phyloP scores from a whole-genome alignment of 1,140 invertebrate genomes.

The Caenorhabditis inopinata region DNA sequence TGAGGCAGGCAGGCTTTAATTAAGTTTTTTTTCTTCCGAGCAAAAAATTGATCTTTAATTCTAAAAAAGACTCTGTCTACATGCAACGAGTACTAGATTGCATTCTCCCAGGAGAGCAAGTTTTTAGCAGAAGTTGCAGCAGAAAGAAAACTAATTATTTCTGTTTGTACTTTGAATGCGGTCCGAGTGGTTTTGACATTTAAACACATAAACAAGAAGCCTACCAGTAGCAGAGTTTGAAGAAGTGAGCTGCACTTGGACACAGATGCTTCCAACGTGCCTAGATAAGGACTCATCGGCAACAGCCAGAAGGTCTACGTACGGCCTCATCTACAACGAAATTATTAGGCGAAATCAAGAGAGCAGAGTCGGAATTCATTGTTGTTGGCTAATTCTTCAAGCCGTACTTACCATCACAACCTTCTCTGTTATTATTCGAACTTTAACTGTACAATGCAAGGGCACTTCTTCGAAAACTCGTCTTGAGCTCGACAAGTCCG shows the following conservation, averaged over 20 bases:
- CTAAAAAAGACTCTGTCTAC: no score
- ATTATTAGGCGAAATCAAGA: no score
- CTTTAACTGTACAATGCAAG: slow-evolving; percentile 1
- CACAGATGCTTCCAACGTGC: slow-evolving; percentile 33
- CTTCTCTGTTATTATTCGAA: neutral
- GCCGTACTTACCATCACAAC: neutral
- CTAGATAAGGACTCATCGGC: slow-evolving; percentile 40
- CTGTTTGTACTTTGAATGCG: neutral
- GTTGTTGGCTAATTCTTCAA: no score
- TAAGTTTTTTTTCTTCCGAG: no score
- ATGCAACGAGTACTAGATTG: no score
- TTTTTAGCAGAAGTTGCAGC: neutral
- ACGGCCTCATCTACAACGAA: slow-evolving; percentile 42
- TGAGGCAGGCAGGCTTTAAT: neutral
- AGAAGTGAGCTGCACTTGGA: slow-evolving; percentile 44
- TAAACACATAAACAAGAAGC: neutral
- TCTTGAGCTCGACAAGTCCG: neutral
- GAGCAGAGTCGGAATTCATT: no score
- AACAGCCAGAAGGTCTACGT: slow-evolving; percentile 47
- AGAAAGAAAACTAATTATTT: slow-evolving; percentile 14
- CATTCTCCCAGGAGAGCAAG: no score
- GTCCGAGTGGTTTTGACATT: slow-evolving; percentile 7
- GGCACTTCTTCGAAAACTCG: slow-evolving; percentile 17
- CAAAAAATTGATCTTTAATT: no score
- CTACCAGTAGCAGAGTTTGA: slow-evolving; percentile 37